phyloP scores from a whole-genome alignment of 2,888 invertebrate genomes.

The Suillia variegata region DNA sequence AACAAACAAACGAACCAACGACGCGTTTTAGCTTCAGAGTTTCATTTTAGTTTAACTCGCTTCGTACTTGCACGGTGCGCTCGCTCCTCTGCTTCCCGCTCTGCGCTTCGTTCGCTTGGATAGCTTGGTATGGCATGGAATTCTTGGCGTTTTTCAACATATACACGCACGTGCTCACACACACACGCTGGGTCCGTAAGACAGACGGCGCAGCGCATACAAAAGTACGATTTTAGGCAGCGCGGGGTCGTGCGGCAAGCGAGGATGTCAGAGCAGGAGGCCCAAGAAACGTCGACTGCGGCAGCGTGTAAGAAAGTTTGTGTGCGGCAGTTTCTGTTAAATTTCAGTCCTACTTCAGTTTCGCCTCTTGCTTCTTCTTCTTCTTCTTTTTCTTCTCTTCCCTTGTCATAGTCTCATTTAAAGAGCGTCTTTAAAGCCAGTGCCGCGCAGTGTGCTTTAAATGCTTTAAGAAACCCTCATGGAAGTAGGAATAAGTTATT shows the following conservation, averaged over 20 bases:
- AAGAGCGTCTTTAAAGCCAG: background rate
- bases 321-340: background rate
- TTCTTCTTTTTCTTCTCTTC: no score
- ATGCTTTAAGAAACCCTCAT: no score
- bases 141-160: conserved; percentile 13
- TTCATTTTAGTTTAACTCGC: conserved; percentile 16
- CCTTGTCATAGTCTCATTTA: no score
- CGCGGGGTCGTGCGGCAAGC: no score
- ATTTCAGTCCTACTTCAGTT: background rate
- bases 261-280: no score
- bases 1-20: conserved; percentile 13
- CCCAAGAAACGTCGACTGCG: background rate
- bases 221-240: no score
- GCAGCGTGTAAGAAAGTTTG: background rate
- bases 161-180: background rate
- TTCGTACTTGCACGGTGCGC: conserved; percentile 6
- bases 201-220: no score
- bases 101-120: no score
- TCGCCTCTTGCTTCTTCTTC: no score
- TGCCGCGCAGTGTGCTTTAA: background rate
- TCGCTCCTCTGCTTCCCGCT: no score
- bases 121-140: background rate
- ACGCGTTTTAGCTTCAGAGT: conserved; percentile 19
- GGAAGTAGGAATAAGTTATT: no score
- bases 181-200: no score